Base-by-base conservation (phyloP, 2,113 vertebrate species). In the Chionodraco myersi region DNA sequence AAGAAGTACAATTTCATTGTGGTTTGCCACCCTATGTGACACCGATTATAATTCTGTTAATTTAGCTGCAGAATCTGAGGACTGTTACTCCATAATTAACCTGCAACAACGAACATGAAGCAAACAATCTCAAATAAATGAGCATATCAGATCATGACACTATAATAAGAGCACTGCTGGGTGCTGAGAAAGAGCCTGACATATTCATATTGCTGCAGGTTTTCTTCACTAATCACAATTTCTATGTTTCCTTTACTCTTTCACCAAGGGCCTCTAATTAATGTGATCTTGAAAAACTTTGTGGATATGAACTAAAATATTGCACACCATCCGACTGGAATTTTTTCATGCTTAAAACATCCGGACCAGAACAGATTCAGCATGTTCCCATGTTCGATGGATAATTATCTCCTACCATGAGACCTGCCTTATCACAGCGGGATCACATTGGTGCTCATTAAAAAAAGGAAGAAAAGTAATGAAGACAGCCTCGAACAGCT, bases 191-290 rank as follows among this genome's bases (percentile, higher is more conserved):
- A 74, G 41, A 48, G 5, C 23, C 45, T 92, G 34, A 89, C 91
- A 89, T 88, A 89, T 91, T 83, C 54, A 91, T 85, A 79, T 80
- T 72, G 48, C 84, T 84, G 88, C 87, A 85, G 75, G 75, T 66
- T 75, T 44, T 66, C 61, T 5, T 78, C 75, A 71, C 41, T 63
- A 70, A 72, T 83, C 62, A 68, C 11, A 11, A 66, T 75, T 79
- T 78, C 54, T 69, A 49, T 66, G 75, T 16, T 77, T 80, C 47
- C 62, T 61, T 72, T 44, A 12, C 56, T 63, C 64, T 68, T 77
- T 67, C 45, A 68, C 57, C 9, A 0, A 44, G 23, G 44, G 6
- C 26, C 44, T 51, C 74, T 53, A 12, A 34, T n/a, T 72, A 26
- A 54, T 47, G 6, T 47, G 23, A 10, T 18, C 66, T 56, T 58